These are phyloP conservation scores for Drosophila parvula DNA, from an alignment of 1,140 invertebrate genomes.

Conservation along the genomic window DNA sequence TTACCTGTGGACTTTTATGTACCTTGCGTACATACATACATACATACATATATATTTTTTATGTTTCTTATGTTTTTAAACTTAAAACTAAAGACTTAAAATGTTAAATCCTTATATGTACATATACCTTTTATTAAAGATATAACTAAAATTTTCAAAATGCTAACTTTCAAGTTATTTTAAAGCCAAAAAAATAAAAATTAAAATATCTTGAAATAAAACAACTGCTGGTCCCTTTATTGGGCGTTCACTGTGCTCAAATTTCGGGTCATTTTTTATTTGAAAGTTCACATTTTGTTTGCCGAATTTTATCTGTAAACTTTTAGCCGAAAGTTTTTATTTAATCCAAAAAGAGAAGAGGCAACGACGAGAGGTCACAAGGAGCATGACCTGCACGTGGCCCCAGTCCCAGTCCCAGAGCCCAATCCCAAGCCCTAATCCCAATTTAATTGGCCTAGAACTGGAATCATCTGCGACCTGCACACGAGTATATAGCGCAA, in stretches of 20 bases:
- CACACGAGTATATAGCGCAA: background rate
- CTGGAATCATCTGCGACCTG: constrained; percentile 44
- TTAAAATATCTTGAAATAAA: background rate
- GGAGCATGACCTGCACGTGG: constrained; percentile 18
- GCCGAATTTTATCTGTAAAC: constrained; percentile 10
- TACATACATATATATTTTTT: no score
- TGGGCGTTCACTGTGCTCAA: background rate
- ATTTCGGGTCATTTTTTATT: constrained; percentile 6
- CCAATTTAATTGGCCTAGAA: constrained; percentile 54
- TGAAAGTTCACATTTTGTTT: constrained; percentile 1
- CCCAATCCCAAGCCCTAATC: constrained; percentile 23
- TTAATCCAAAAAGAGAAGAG: background rate
- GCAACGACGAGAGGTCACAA: constrained; percentile 2
- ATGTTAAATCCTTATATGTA: no score
- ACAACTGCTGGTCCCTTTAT: background rate
- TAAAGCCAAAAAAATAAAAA: no score
- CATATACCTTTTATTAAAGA: no score
- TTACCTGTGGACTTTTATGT: no score
- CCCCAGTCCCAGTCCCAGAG: background rate
- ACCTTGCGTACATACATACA: no score
- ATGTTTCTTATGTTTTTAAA: no score
- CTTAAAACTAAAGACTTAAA: no score
- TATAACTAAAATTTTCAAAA: no score
- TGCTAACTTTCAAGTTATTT: no score
- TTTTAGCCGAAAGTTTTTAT: constrained; percentile 4